Evolutionary conservation across 1,140 invertebrate species (phyloP).

Genomic region (Heliconius melpomene): DNA sequence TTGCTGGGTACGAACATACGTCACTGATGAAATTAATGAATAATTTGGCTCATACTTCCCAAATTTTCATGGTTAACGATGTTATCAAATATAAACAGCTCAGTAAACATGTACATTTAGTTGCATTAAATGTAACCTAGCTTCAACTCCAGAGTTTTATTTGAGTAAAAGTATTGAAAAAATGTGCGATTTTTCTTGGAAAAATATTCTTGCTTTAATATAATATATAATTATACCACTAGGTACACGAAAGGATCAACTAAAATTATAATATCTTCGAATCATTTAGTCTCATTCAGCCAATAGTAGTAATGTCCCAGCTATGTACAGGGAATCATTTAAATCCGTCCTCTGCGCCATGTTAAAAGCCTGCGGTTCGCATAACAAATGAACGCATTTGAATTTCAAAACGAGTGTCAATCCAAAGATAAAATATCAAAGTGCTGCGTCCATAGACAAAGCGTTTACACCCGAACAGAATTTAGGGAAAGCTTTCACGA

Average conservation of each 20-base stretch:
- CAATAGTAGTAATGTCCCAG: neutral
- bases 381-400: slow-evolving; percentile 38
- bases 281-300: neutral
- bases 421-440: slow-evolving; percentile 35
- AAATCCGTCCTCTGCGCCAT: slow-evolving; percentile 29
- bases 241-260: neutral
- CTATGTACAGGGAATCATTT: slow-evolving; percentile 25
- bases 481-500: neutral
- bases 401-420: slow-evolving; percentile 40
- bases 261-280: neutral
- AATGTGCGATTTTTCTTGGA: too few species aligned
- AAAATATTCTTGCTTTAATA: too few species aligned
- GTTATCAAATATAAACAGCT: too few species aligned
- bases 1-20: too few species aligned
- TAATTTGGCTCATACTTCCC: too few species aligned
- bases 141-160: too few species aligned
- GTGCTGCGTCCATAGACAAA: slow-evolving; percentile 14
- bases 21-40: too few species aligned
- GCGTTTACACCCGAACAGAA: neutral
- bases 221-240: too few species aligned
- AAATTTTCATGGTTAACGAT: too few species aligned
- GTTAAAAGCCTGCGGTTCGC: slow-evolving; percentile 37
- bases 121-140: too few species aligned
- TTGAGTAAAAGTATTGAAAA: neutral
- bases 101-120: too few species aligned